Evolutionary conservation across 2,113 vertebrate genomes (phyloP).

Genomic region (Ranitomeya imitator): DNA sequence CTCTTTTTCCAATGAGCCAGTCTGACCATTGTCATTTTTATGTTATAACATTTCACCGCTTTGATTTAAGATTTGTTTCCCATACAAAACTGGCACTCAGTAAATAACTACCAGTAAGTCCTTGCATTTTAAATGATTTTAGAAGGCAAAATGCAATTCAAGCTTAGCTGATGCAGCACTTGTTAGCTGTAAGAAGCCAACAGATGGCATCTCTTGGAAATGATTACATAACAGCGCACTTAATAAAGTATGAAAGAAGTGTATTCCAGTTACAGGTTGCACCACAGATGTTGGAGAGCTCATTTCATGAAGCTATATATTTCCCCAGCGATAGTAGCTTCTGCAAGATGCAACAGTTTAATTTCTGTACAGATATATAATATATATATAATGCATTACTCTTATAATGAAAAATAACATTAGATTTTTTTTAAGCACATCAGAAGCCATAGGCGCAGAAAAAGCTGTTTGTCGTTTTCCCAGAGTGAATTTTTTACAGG

Average conservation of each 20-base stretch:
- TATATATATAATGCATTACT: background rate
- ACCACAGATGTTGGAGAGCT: conserved; percentile 16
- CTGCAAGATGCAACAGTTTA: background rate
- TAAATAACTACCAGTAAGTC: background rate
- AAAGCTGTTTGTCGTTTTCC: background rate
- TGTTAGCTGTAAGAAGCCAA: conserved; percentile 4
- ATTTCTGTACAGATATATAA: background rate
- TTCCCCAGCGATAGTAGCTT: background rate
- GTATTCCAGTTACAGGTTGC: background rate
- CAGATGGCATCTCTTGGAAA: conserved; percentile 40
- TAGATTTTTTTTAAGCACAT: background rate
- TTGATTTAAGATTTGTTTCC: background rate
- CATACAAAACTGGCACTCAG: background rate
- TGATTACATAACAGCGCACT: conserved; percentile 17
- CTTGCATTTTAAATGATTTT: conserved; percentile 9
- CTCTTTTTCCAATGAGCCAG: no score
- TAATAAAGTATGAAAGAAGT: background rate
- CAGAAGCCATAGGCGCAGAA: background rate
- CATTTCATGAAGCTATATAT: background rate
- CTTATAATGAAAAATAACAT: background rate
- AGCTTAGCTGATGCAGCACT: conserved; percentile 13
- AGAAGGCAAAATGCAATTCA: conserved; percentile 21
- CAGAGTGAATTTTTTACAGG: background rate
- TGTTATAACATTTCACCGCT: background rate
- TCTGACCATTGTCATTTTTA: background rate